Percentiles rank a stretch among this genome's conserved stretches.
phyloP scores from a whole-genome alignment of 2,797 vertebrate genomes.

The Tangara arthus region DNA sequence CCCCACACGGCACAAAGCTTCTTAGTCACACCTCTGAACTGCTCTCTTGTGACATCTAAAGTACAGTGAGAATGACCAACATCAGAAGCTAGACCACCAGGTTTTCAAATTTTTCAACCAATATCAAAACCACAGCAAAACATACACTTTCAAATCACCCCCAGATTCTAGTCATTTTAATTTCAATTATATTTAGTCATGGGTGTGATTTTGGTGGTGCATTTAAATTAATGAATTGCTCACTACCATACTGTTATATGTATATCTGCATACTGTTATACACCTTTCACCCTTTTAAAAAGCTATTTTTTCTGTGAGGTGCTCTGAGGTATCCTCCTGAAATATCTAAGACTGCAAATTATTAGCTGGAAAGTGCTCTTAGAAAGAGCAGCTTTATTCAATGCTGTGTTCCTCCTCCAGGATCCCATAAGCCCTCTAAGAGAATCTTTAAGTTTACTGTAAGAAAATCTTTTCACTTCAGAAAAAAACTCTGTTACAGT shows the following conservation, averaged over 20 bases:
- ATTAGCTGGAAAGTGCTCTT: not conserved
- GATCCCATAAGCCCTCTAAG: not conserved
- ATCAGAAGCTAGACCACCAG: not conserved
- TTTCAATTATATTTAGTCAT: not conserved
- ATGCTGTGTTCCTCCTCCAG: not conserved
- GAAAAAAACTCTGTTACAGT: constrained; percentile 9
- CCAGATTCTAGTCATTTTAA: not conserved
- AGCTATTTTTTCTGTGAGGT: not conserved
- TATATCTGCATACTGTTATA: not conserved
- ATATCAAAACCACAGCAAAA: not conserved
- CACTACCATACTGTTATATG: not conserved
- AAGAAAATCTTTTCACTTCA: constrained; percentile 11
- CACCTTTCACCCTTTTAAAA: not conserved
- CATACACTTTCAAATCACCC: not conserved
- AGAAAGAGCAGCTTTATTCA: not conserved
- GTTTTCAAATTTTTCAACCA: not conserved
- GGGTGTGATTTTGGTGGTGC: not conserved
- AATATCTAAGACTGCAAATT: not conserved
- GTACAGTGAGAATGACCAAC: not conserved
- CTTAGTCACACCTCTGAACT: not conserved
- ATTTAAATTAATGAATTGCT: not conserved
- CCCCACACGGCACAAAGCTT: not conserved
- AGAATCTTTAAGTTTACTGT: not conserved
- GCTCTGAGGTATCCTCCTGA: not conserved
- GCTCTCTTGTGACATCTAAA: not conserved